A percentile compares a stretch with the other conserved stretches of the same genome.
Evolutionary conservation across 2,797 vertebrate species (phyloP).

Genomic region (Mus minutoides): DNA sequence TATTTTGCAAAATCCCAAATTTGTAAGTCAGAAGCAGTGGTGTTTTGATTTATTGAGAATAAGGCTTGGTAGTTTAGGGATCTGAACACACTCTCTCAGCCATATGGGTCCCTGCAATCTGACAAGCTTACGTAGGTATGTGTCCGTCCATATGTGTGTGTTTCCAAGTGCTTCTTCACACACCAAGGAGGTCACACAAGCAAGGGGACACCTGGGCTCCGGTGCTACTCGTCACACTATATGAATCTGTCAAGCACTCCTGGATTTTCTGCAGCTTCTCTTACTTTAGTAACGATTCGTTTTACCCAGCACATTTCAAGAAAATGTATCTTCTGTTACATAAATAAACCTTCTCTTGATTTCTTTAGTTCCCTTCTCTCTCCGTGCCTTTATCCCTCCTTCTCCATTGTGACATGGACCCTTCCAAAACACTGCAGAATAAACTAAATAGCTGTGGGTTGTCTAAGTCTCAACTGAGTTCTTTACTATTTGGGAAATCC

Average conservation of each 20-base stretch:
- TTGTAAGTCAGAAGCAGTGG: slow-evolving; percentile 26
- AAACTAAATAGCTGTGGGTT: neutral
- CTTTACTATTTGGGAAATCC: neutral
- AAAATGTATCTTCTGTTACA: neutral
- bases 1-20: slow-evolving; percentile 17
- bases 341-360: neutral
- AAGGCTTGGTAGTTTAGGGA: neutral
- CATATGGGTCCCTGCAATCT: neutral
- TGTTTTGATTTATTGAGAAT: slow-evolving; percentile 20
- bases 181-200: neutral
- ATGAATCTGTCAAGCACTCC: neutral
- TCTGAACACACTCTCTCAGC: neutral
- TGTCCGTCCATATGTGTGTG: neutral
- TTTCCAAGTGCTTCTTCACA: neutral
- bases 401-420: neutral
- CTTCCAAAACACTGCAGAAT: neutral
- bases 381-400: neutral
- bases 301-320: slow-evolving; percentile 28
- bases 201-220: slow-evolving; percentile 1
- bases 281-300: slow-evolving; percentile 29
- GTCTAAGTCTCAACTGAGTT: neutral
- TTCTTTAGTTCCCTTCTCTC: neutral
- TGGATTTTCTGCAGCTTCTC: slow-evolving; percentile 34
- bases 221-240: neutral
- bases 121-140: neutral